Evolutionary conservation across 2,113 vertebrate genomes (phyloP).

Genomic region (Lophotis ruficrista): DNA sequence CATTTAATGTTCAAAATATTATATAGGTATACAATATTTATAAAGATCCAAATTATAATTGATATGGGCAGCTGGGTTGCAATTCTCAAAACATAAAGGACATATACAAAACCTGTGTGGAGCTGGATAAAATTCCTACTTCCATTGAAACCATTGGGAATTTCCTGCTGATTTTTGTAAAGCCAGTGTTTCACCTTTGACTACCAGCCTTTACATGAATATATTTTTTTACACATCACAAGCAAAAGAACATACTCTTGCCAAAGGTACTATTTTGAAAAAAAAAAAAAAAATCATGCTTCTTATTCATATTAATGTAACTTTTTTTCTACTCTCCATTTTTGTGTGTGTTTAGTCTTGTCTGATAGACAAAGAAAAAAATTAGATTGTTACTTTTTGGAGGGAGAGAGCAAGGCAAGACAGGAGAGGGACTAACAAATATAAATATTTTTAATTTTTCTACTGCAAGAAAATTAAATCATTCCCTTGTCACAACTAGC

Average conservation of each 20-base stretch:
- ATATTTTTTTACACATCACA: not conserved
- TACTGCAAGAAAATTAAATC: not conserved
- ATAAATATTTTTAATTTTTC: not conserved
- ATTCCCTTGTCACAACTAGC: not conserved
- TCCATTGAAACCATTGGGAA: not conserved
- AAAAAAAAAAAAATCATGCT: not conserved
- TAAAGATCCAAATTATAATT: not conserved
- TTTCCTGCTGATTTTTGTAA: not conserved
- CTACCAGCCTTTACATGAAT: not conserved
- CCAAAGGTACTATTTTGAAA: not conserved
- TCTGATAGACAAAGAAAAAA: not conserved
- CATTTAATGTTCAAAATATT: not conserved
- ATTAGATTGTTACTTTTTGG: not conserved
- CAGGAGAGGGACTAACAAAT: not conserved
- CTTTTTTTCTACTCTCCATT: not conserved
- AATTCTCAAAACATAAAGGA: not conserved
- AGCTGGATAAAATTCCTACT: not conserved
- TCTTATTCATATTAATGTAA: not conserved
- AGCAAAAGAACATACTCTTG: not conserved
- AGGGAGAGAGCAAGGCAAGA: not conserved
- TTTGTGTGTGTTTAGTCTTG: not conserved
- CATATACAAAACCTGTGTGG: not conserved
- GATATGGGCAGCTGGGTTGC: fast-evolving
- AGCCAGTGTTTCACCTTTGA: not conserved
- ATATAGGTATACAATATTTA: not conserved